A percentile compares a stretch with the other conserved stretches of the same genome.
Conservation (phyloP, 2,797 vertebrate species). For the Leptatherina wallacei region DNA sequence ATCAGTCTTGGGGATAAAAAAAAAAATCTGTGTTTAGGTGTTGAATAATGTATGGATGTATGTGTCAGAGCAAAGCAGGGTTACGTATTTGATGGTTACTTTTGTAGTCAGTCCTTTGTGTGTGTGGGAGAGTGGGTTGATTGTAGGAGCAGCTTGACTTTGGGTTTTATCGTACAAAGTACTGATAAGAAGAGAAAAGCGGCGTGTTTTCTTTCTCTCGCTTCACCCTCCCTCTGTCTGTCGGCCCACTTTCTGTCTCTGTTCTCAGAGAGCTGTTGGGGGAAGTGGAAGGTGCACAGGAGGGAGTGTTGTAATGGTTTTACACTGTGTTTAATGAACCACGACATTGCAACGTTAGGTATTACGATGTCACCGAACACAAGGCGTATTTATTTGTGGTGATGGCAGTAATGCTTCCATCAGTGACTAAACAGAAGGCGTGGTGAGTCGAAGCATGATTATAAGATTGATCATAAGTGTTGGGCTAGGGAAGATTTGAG, state of each 20-base stretch:
- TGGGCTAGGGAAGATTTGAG: conserved; percentile 9
- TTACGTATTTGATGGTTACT: conserved; percentile 20
- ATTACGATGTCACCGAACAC: conserved; percentile 13
- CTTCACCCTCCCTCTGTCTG: conserved; percentile 30
- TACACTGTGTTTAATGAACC: conserved; percentile 45
- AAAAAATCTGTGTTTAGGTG: neutral
- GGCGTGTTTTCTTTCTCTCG: conserved; percentile 12
- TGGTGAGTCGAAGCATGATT: conserved; percentile 15
- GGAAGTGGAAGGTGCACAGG: conserved; percentile 42
- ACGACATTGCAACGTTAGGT: conserved; percentile 31
- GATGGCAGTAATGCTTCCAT: conserved; percentile 3
- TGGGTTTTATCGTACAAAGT: conserved; percentile 55
- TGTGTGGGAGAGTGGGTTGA: conserved; percentile 15
- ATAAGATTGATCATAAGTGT: conserved; percentile 21
- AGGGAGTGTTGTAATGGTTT: conserved; percentile 48
- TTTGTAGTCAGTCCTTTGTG: conserved; percentile 21
- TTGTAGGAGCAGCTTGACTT: conserved; percentile 43
- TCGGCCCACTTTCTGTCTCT: conserved; percentile 45
- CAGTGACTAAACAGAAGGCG: conserved; percentile 10
- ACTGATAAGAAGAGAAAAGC: conserved; percentile 67
- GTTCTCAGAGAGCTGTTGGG: conserved; percentile 48
- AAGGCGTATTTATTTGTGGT: neutral
- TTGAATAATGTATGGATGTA: conserved; percentile 24
- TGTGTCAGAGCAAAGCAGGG: conserved; percentile 19
- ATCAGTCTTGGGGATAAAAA: conserved; percentile 9